Percentiles rank a stretch among this genome's conserved stretches.
phyloP scores from a whole-genome alignment of 2,797 vertebrate genomes.

The Picus viridis region DNA sequence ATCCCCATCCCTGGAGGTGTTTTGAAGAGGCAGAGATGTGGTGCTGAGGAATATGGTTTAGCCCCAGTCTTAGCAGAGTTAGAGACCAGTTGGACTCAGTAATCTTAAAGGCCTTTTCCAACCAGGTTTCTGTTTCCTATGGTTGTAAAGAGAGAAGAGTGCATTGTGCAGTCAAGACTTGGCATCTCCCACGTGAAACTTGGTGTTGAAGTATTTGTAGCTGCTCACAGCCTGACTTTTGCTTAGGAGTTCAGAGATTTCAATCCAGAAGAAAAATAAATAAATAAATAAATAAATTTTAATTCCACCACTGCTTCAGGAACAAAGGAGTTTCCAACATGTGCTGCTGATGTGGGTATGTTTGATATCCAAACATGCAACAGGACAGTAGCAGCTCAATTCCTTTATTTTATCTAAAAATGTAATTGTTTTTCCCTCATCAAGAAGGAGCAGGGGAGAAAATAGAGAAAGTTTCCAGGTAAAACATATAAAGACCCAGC shows the following conservation, averaged over 20 bases:
- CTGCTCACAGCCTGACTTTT: not conserved
- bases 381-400: not conserved
- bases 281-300: not conserved
- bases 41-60: too few species aligned
- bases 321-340: not conserved
- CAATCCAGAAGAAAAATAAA: rapidly evolving
- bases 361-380: not conserved
- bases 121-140: too few species aligned
- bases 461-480: not conserved
- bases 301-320: not conserved
- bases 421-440: not conserved
- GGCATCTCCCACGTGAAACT: not conserved
- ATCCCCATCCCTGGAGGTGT: too few species aligned
- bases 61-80: too few species aligned
- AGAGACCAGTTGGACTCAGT: too few species aligned
- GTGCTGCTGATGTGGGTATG: not conserved
- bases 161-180: not conserved
- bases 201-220: not conserved
- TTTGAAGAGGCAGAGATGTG: too few species aligned
- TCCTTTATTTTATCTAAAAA: not conserved
- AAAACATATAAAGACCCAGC: not conserved
- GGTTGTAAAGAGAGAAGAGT: not conserved
- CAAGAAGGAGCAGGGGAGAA: too few species aligned
- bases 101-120: too few species aligned
- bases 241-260: not conserved